These are phyloP conservation scores for Epinephelus coioides DNA, from an alignment of 2,797 vertebrate genomes.

Conservation along the genomic window DNA sequence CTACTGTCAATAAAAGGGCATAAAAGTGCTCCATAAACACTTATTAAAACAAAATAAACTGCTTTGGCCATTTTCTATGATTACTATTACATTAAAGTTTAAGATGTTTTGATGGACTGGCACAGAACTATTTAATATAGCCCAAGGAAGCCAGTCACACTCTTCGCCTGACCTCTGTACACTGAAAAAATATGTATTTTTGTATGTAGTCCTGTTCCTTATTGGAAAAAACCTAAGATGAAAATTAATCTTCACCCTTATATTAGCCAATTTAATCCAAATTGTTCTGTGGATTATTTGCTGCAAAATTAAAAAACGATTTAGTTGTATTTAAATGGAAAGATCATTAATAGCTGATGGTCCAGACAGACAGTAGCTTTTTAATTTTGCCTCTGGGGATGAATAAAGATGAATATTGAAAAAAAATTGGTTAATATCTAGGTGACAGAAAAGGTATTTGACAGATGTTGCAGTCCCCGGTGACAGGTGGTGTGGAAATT, in stretches of 20 bases:
- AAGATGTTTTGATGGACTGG: not conserved
- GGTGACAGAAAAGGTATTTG: slow-evolving; percentile 31
- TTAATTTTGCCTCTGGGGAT: slow-evolving; percentile 9
- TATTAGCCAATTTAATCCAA: slow-evolving; percentile 24
- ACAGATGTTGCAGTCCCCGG: slow-evolving; percentile 16
- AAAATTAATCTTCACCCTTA: not conserved
- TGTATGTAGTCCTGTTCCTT: not conserved
- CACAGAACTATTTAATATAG: not conserved
- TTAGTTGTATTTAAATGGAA: slow-evolving; percentile 21
- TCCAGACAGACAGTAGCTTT: not conserved
- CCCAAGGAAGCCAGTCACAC: not conserved
- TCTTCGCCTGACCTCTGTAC: not conserved
- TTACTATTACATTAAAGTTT: not conserved
- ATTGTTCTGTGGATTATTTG: not conserved
- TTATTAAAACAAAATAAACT: too few species aligned
- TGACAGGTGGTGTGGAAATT: slow-evolving; percentile 44
- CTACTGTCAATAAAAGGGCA: too few species aligned
- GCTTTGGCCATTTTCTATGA: not conserved
- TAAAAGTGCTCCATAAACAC: too few species aligned
- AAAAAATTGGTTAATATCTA: slow-evolving; percentile 27
- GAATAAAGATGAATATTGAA: slow-evolving; percentile 24
- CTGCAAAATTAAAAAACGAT: not conserved
- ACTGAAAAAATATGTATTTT: not conserved
- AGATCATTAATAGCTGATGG: not conserved
- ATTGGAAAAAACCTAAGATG: not conserved